Evolutionary conservation across 2,888 invertebrate genomes (phyloP).

Genomic region (Sipunculus nudus): DNA sequence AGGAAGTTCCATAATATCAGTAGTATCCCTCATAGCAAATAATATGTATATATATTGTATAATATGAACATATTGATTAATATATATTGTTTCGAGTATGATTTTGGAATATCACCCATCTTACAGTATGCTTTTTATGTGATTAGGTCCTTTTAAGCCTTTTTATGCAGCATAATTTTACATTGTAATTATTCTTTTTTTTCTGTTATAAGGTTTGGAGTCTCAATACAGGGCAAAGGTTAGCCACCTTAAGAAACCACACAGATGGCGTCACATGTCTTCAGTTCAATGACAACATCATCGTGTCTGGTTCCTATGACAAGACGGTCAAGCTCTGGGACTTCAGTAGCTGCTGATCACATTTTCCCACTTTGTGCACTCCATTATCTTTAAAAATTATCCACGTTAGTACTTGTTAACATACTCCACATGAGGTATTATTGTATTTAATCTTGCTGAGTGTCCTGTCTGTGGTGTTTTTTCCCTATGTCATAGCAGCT

Average conservation of each 20-base stretch:
- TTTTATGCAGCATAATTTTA: background rate
- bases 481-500: too few species aligned
- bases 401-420: background rate
- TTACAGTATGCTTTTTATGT: background rate
- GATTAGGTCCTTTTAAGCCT: background rate
- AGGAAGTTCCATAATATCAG: too few species aligned
- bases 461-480: too few species aligned
- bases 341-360: constrained; percentile 62
- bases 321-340: constrained; percentile 71
- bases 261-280: constrained; percentile 71
- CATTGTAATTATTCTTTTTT: background rate
- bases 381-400: background rate
- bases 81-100: background rate
- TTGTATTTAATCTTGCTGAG: too few species aligned
- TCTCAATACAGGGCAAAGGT: constrained; percentile 67
- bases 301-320: constrained; percentile 71
- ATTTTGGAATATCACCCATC: background rate
- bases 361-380: too few species aligned
- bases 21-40: too few species aligned
- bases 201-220: constrained; percentile 68
- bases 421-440: too few species aligned
- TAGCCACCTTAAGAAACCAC: constrained; percentile 69
- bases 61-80: too few species aligned
- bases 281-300: constrained; percentile 70
- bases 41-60: too few species aligned